These are phyloP conservation scores for Microcebus jonahi DNA, from an alignment of 2,113 vertebrate genomes.

Conservation along the genomic window DNA sequence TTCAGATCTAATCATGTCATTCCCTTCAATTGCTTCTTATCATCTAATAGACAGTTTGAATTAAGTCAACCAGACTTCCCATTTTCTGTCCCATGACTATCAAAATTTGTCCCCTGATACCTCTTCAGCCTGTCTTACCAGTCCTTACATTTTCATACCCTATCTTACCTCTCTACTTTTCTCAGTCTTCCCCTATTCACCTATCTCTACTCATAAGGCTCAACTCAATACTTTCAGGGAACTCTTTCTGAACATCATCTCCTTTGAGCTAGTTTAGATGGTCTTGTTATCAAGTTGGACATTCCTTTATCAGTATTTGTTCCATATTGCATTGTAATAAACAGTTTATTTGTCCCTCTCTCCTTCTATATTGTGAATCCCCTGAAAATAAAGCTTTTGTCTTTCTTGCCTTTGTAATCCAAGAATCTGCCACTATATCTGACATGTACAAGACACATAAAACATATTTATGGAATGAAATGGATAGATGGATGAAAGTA, in stretches of 20 bases:
- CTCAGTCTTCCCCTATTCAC: neutral
- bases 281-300: neutral
- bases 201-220: neutral
- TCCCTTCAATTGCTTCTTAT: neutral
- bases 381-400: neutral
- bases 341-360: neutral
- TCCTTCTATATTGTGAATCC: neutral
- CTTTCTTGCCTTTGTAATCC: neutral
- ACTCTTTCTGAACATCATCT: neutral
- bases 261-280: neutral
- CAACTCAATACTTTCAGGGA: neutral
- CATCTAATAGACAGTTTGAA: neutral
- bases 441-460: neutral
- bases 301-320: neutral
- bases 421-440: neutral
- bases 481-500: neutral
- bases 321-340: neutral
- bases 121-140: neutral
- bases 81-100: neutral
- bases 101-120: neutral
- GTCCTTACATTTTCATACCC: neutral
- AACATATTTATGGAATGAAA: neutral
- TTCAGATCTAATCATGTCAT: neutral
- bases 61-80: neutral
- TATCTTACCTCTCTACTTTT: neutral